Evolutionary conservation across 2,113 vertebrate genomes (phyloP).

Genomic region (Ivindomyrus marchei): DNA sequence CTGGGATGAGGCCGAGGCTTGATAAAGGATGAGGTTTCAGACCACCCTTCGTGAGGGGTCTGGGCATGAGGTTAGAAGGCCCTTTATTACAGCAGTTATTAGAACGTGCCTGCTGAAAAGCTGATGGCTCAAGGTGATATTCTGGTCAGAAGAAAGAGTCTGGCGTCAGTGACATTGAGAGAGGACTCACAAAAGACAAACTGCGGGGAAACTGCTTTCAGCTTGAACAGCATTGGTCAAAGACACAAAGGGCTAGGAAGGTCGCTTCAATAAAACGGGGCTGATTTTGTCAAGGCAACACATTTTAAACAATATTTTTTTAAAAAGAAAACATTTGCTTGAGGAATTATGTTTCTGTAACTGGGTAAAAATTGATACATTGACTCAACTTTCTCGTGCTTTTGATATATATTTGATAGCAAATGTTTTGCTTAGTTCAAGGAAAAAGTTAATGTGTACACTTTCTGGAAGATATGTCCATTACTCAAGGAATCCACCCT

Average conservation of each 20-base stretch:
- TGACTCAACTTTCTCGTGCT: not conserved
- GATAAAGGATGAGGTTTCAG: not conserved
- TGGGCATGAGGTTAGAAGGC: not conserved
- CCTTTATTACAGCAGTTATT: not conserved
- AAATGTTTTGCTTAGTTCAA: not conserved
- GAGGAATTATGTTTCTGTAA: not conserved
- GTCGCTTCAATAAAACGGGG: not conserved
- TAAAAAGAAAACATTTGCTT: not conserved
- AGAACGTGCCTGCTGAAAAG: not conserved
- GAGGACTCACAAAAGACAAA: not conserved
- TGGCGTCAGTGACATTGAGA: not conserved
- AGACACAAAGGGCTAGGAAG: not conserved
- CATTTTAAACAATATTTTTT: not conserved
- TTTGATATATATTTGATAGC: not conserved
- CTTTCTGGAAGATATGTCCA: not conserved
- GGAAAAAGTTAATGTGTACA: not conserved
- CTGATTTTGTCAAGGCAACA: not conserved
- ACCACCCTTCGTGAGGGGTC: not conserved
- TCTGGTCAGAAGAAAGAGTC: not conserved
- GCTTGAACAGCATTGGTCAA: not conserved
- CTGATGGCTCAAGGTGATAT: not conserved
- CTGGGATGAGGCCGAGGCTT: conserved; percentile 25
- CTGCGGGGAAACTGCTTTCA: not conserved
- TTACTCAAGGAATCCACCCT: not conserved
- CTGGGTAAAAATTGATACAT: not conserved